These are phyloP conservation scores for Schizopygopsis malacanthus DNA, from an alignment of 2,797 vertebrate genomes.

Conservation along the genomic window DNA sequence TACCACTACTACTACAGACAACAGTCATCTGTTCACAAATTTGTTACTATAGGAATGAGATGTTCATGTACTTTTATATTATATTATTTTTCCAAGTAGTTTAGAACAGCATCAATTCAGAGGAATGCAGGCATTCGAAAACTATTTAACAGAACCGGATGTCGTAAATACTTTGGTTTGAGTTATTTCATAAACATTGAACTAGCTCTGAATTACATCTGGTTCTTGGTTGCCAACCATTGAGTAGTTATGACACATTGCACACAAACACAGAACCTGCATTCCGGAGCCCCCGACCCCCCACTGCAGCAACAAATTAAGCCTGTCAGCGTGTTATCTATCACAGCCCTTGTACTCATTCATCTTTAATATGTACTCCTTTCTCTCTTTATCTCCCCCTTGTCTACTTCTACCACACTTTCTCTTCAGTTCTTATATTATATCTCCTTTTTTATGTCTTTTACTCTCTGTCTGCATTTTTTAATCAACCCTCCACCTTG, in stretches of 20 bases:
- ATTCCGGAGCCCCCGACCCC: conserved; percentile 55
- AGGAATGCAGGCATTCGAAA: too few species aligned
- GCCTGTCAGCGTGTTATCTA: conserved; percentile 74
- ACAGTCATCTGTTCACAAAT: too few species aligned
- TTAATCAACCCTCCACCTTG: conserved; percentile 3
- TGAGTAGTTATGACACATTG: neutral
- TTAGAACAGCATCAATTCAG: too few species aligned
- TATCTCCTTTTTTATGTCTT: neutral
- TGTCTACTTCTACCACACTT: neutral
- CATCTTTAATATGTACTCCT: conserved; percentile 59
- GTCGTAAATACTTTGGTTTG: neutral
- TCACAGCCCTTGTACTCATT: conserved; percentile 77
- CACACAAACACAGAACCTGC: neutral
- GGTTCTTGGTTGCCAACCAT: neutral
- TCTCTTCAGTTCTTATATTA: conserved; percentile 38
- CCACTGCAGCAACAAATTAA: conserved; percentile 76
- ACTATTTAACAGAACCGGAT: neutral
- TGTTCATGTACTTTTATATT: too few species aligned
- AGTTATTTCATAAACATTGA: neutral
- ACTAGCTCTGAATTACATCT: neutral
- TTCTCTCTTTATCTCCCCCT: conserved; percentile 58
- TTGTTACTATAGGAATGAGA: too few species aligned
- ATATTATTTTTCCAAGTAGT: neutral
- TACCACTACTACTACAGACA: too few species aligned
- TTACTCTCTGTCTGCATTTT: neutral